These are phyloP conservation scores for Centrocercus urophasianus DNA, from an alignment of 2,113 vertebrate species.

Conservation along the genomic window DNA sequence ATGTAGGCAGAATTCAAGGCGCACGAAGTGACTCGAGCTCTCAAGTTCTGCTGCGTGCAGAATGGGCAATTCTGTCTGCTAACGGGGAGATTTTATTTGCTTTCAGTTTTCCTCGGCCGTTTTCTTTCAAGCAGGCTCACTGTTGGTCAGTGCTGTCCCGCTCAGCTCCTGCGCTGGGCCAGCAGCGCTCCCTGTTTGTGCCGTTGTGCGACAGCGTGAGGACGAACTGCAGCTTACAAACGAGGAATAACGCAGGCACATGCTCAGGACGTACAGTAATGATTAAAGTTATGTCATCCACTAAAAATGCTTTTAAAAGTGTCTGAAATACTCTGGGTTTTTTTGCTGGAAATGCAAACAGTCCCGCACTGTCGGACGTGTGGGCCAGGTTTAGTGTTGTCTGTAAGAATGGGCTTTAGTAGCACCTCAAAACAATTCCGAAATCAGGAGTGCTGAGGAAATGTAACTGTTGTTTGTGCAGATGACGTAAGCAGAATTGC, in stretches of 20 bases:
- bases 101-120: background rate
- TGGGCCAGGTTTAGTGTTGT: background rate
- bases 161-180: background rate
- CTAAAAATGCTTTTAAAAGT: slow-evolving; percentile 50
- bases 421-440: background rate
- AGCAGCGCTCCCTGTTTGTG: background rate
- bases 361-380: fast-evolving
- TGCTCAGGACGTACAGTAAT: slow-evolving; percentile 5
- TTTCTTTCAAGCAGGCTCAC: background rate
- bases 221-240: background rate
- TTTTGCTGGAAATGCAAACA: background rate
- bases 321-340: background rate
- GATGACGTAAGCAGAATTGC: slow-evolving; percentile 12
- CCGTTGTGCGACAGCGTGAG: background rate
- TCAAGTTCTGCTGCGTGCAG: background rate
- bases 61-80: fast-evolving
- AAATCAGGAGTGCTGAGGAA: background rate
- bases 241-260: background rate
- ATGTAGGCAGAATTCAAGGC: background rate
- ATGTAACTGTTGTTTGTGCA: background rate
- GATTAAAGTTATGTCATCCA: slow-evolving; percentile 31
- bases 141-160: background rate
- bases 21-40: background rate
- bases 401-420: fast-evolving
- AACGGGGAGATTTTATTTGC: background rate